These are phyloP conservation scores for Blastomussa wellsi DNA, from an alignment of 92 coral and sea anemone genomes.

Conservation along the genomic window DNA sequence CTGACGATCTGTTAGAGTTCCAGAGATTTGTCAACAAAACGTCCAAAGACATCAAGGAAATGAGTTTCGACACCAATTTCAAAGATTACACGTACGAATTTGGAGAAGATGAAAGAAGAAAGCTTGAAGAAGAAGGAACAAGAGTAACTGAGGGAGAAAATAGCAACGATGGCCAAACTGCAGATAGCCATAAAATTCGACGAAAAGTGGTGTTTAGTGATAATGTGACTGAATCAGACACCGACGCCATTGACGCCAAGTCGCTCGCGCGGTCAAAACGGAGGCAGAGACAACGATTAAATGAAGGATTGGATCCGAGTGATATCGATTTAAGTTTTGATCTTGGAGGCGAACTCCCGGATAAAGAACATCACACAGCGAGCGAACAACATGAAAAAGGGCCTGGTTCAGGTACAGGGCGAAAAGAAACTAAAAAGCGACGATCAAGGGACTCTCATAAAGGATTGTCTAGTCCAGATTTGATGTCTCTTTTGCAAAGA, in stretches of 20 bases:
- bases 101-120: slow-evolving; percentile 34
- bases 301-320: slow-evolving; percentile 61
- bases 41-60: slow-evolving; percentile 64
- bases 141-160: slow-evolving; percentile 19
- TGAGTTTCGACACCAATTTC: slow-evolving; percentile 65
- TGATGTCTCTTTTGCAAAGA: slow-evolving; percentile 14
- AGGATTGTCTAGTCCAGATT: slow-evolving; percentile 17
- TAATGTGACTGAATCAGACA: slow-evolving; percentile 57
- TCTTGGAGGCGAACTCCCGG: slow-evolving; percentile 34
- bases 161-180: slow-evolving; percentile 12
- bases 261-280: slow-evolving; percentile 16
- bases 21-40: slow-evolving; percentile 75
- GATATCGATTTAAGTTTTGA: slow-evolving; percentile 64
- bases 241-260: slow-evolving; percentile 35
- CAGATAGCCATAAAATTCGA: slow-evolving; percentile 16
- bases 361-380: slow-evolving; percentile 5
- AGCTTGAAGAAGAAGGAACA: slow-evolving; percentile 17
- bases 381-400: background rate
- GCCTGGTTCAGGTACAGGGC: background rate
- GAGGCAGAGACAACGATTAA: background rate
- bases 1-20: slow-evolving; percentile 75
- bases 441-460: background rate
- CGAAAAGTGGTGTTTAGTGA: slow-evolving; percentile 67
- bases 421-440: background rate
- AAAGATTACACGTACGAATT: slow-evolving; percentile 66